Conservation (phyloP, 2,888 invertebrate genomes). For the Euphydryas editha region DNA sequence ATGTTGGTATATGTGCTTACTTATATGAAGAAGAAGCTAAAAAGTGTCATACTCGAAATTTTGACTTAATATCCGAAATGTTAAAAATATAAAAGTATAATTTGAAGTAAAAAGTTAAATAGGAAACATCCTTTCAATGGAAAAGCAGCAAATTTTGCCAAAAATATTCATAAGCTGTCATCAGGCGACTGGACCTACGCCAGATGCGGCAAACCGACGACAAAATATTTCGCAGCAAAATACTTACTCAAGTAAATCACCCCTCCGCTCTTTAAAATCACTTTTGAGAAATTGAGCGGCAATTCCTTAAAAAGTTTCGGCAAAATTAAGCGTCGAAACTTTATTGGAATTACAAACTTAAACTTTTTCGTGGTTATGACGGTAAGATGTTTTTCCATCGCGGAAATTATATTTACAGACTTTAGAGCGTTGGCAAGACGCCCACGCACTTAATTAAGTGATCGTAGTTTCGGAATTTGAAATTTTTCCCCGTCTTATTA, state of each 20-base stretch:
- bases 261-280: conserved; percentile 75
- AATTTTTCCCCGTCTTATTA: conserved; percentile 44
- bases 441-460: conserved; percentile 50
- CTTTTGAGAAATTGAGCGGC: conserved; percentile 71
- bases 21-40: background rate
- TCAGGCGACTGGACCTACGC: conserved; percentile 80
- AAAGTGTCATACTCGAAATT: background rate
- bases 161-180: conserved; percentile 84
- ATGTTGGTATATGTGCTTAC: background rate
- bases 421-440: conserved; percentile 38
- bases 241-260: conserved; percentile 77
- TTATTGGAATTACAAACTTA: conserved; percentile 38
- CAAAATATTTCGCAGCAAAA: conserved; percentile 80
- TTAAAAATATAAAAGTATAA: conserved; percentile 49
- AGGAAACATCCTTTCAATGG: conserved; percentile 65
- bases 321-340: conserved; percentile 48
- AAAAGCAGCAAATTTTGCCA: conserved; percentile 74
- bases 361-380: conserved; percentile 41
- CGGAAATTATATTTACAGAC: conserved; percentile 34
- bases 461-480: conserved; percentile 40
- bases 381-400: conserved; percentile 37
- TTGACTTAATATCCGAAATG: conserved; percentile 19
- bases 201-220: conserved; percentile 78
- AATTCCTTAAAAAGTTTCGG: conserved; percentile 57
- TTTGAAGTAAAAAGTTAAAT: conserved; percentile 67